Evolutionary conservation across 2,113 vertebrate species (phyloP).

Genomic region (Peromyscus californicus): DNA sequence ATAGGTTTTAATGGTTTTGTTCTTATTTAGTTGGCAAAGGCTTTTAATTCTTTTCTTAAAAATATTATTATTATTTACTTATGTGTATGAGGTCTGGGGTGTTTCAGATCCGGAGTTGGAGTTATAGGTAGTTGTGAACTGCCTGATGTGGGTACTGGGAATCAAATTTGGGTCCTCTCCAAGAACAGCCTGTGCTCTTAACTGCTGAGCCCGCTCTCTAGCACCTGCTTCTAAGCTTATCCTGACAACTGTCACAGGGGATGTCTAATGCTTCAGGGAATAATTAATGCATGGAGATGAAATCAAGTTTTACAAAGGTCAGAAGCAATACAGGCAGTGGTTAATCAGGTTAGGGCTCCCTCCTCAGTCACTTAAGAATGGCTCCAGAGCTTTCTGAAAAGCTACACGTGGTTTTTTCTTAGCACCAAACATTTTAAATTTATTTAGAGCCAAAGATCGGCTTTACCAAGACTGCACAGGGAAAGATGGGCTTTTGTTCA

Average conservation of each 20-base stretch:
- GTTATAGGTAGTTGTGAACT: not conserved
- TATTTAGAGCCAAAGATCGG: not conserved
- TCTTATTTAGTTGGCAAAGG: not conserved
- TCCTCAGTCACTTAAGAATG: not conserved
- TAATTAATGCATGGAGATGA: conserved; percentile 17
- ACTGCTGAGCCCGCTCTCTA: not conserved
- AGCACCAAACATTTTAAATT: not conserved
- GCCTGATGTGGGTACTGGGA: not conserved
- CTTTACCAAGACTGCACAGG: not conserved
- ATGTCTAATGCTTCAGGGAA: not conserved
- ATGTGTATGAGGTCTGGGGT: not conserved
- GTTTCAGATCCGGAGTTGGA: not conserved
- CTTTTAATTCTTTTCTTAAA: not conserved
- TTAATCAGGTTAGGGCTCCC: not conserved
- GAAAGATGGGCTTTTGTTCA: not conserved
- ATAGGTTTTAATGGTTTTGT: not conserved
- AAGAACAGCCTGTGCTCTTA: not conserved
- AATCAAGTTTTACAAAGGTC: conserved; percentile 47
- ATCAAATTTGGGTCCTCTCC: not conserved
- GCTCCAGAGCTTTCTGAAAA: conserved; percentile 14
- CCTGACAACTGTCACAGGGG: not conserved
- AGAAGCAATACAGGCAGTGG: not conserved
- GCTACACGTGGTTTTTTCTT: conserved; percentile 19
- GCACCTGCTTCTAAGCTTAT: not conserved
- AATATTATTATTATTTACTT: not conserved